phyloP scores from a whole-genome alignment of 2,888 invertebrate species.

The Scaeva pyrastri region DNA sequence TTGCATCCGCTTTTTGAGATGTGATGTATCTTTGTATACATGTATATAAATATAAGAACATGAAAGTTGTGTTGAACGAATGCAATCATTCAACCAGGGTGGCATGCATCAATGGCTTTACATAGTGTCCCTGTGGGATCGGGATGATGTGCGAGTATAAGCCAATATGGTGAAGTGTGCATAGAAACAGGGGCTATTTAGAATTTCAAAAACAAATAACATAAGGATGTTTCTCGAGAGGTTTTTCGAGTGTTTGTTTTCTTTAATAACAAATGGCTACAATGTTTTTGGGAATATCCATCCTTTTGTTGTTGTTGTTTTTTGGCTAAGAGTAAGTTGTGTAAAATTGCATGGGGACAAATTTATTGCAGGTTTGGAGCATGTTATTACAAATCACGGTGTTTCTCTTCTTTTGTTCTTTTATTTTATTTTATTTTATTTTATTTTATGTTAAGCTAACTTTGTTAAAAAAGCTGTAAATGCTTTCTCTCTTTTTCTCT shows the following conservation, averaged over 20 bases:
- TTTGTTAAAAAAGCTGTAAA: too few relatives aligned
- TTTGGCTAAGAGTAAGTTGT: not conserved
- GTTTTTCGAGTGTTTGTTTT: conserved; percentile 20
- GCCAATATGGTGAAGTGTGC: not conserved
- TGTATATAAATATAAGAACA: not conserved
- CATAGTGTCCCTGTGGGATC: conserved; percentile 43
- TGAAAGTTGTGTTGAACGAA: conserved; percentile 21
- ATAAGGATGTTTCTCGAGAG: conserved; percentile 1
- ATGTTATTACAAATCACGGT: too few relatives aligned
- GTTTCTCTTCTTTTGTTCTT: too few relatives aligned
- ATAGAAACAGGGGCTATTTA: conserved; percentile 1
- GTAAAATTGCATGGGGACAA: not conserved
- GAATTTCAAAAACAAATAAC: conserved; percentile 19
- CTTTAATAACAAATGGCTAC: conserved; percentile 1
- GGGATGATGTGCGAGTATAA: not conserved
- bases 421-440: too few relatives aligned
- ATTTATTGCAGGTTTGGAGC: too few relatives aligned
- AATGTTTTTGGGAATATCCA: not conserved
- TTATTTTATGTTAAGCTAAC: too few relatives aligned
- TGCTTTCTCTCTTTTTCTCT: too few relatives aligned
- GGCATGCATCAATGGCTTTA: conserved; percentile 68
- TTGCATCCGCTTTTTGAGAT: conserved; percentile 56
- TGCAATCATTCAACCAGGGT: conserved; percentile 56
- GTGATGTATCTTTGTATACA: not conserved
- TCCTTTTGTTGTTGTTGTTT: not conserved